Conservation (phyloP, 2,113 vertebrate species). For the Phainopepla nitens region DNA sequence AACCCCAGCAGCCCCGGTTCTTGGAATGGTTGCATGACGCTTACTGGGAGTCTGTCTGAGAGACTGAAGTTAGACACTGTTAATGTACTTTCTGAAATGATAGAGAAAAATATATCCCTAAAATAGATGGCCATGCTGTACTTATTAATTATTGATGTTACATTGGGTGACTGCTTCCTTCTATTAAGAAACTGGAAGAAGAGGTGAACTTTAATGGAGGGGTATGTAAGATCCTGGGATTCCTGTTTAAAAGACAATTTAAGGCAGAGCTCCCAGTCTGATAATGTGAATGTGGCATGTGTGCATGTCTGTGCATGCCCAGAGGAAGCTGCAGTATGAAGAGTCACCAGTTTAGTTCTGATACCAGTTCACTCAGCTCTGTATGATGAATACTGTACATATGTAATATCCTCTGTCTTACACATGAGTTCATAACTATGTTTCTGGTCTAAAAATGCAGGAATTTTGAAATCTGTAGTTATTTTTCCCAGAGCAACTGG, state of each 20-base stretch:
- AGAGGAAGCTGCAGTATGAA: not conserved
- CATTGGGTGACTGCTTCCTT: not conserved
- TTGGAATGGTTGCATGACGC: rapidly evolving
- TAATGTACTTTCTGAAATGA: not conserved
- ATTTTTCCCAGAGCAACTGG: not conserved
- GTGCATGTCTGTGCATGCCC: not conserved
- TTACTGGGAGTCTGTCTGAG: not conserved
- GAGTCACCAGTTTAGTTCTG: not conserved
- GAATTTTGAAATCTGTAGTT: not conserved
- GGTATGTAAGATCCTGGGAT: not conserved
- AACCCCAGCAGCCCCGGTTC: not conserved
- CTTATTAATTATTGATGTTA: conserved; percentile 9
- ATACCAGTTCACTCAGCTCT: not conserved
- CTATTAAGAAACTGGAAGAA: not conserved
- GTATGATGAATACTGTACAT: not conserved
- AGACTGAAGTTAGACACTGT: not conserved
- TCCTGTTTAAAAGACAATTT: not conserved
- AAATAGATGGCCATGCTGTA: not conserved
- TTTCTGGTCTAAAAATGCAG: not conserved
- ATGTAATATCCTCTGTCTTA: not conserved
- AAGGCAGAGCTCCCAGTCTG: not conserved
- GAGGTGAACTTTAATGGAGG: not conserved
- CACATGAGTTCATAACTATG: not conserved
- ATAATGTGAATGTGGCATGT: not conserved
- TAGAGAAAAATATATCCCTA: not conserved